A percentile compares a stretch with the other conserved stretches of the same genome.
Conservation (phyloP, 2,888 invertebrate species). For the Cremastobaeus sp. region DNA sequence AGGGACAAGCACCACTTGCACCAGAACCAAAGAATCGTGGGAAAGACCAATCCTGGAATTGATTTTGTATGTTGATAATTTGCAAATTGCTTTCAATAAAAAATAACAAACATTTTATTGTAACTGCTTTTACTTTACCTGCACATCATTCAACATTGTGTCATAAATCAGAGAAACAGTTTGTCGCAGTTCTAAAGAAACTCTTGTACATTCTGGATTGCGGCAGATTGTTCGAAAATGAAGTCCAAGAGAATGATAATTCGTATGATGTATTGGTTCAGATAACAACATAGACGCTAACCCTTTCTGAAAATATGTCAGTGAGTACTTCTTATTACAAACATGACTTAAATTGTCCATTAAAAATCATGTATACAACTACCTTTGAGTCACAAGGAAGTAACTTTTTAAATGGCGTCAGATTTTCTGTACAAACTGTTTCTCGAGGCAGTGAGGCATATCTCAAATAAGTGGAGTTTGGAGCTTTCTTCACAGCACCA, state of each 20-base stretch:
- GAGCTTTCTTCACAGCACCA: slow-evolving; percentile 80
- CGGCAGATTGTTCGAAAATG: slow-evolving; percentile 90
- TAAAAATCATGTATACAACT: slow-evolving; percentile 47
- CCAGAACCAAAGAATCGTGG: slow-evolving; percentile 92
- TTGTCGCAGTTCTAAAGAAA: slow-evolving; percentile 89
- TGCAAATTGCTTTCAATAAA: too few relatives aligned
- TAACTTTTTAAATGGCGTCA: slow-evolving; percentile 98
- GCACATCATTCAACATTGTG: slow-evolving; percentile 78
- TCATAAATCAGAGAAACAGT: slow-evolving; percentile 94
- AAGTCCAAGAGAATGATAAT: slow-evolving; percentile 93
- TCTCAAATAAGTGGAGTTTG: slow-evolving; percentile 81
- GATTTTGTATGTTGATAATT: background rate
- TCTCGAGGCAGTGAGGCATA: slow-evolving; percentile 97
- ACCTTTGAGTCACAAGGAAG: slow-evolving; percentile 94
- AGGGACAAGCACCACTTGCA: slow-evolving; percentile 88
- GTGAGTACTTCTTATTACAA: too few relatives aligned
- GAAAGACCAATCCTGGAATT: slow-evolving; percentile 88
- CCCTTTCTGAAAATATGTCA: slow-evolving; percentile 82
- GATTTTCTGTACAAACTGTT: slow-evolving; percentile 98
- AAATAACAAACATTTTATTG: too few relatives aligned
- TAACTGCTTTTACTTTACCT: too few relatives aligned
- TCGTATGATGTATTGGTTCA: slow-evolving; percentile 93
- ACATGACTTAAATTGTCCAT: background rate
- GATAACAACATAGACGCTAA: slow-evolving; percentile 93
- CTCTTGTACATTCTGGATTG: slow-evolving; percentile 80